These are phyloP conservation scores for Heteromurus nitidus DNA, from an alignment of 2,888 invertebrate species.

Conservation along the genomic window DNA sequence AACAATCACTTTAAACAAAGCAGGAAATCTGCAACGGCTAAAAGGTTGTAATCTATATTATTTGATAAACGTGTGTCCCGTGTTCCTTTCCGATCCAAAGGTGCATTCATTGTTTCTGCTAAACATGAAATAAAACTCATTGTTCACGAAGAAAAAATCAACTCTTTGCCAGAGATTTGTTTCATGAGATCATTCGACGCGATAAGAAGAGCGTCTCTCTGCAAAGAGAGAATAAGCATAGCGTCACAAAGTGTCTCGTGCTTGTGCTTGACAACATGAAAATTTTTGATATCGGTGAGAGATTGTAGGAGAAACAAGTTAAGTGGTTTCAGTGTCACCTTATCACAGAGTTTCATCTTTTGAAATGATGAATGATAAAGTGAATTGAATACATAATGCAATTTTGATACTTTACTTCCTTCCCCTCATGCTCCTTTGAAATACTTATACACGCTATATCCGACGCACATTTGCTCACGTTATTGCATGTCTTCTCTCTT, in stretches of 20 bases:
- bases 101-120: background rate
- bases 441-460: no score
- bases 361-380: background rate
- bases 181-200: background rate
- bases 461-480: no score
- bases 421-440: background rate
- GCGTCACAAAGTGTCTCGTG: background rate
- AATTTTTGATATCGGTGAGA: no score
- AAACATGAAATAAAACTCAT: background rate
- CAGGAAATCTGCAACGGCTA: no score
- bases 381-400: background rate
- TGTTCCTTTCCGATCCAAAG: background rate
- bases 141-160: background rate
- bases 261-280: background rate
- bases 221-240: no score
- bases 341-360: background rate
- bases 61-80: no score
- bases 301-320: background rate
- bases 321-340: conserved; percentile 10
- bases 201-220: background rate
- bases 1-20: no score
- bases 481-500: background rate
- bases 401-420: conserved; percentile 7
- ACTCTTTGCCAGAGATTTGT: conserved; percentile 2
- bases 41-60: no score